Evolutionary conservation across 2,113 vertebrate genomes (phyloP).

Genomic region (Oryctolagus cuniculus): mOryCun1.1 NC_091434.1:36989501-36990000

Average conservation of each 20-base stretch:
- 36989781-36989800: background rate
- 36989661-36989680: background rate
- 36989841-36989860: background rate
- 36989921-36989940: conserved; percentile 13
- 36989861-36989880: background rate
- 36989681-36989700: background rate
- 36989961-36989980: background rate
- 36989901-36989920: conserved; percentile 38
- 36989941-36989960: conserved; percentile 46
- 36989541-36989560: background rate
- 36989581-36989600: background rate
- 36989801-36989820: background rate
- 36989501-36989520: background rate
- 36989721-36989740: conserved; percentile 15
- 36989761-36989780: background rate
- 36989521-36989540: background rate
- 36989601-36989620: background rate
- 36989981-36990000: background rate
- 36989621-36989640: background rate
- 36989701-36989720: background rate
- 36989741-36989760: background rate
- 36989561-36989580: background rate
- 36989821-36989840: background rate
- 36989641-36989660: background rate
- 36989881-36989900: background rate